Base-by-base conservation (phyloP, 2,888 invertebrate genomes). In the Leptinotarsa juncta region DNA sequence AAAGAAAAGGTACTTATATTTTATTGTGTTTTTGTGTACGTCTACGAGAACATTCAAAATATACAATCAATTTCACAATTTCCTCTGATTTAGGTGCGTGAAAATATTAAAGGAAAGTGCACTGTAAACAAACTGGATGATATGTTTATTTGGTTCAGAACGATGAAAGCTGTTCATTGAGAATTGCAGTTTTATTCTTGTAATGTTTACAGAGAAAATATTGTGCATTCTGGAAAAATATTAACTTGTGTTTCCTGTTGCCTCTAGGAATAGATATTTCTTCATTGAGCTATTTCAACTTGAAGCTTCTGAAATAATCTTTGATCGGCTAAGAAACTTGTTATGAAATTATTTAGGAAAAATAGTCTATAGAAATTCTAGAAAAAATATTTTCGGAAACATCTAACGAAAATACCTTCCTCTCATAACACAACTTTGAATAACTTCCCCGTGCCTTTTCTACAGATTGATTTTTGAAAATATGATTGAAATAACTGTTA, bases 1-100 rank as follows among this genome's bases (percentile, higher is more conserved):
- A 57, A 42, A 42, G 57, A 69, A 69, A 57, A 69, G 69, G 69
- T 69, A 69, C 69, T 42, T 57, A 32, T 26, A n/a, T 51, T 62
- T 32, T 62, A 42, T 62, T 62, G 32, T 62, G 62, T 62, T 62
- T n/a, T 42, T 62, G 42, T 62, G 62, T 42, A 62, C 32, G 62
- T 62, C 42, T 62, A 12, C 10, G 62, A 14, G 57, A 57, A 57
- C 20, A 57, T 62, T 62, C 62, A 42, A 62, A 62, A 26, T 62
- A 62, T 16, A 16, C 62, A 62, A 18, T 57, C 14, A 57, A 23
- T 23, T 57, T 57, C 32, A 10, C 32, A 62, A 62, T 62, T 62
- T 62, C n/a, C 62, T 62, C 5, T 62, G 5, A 62, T 62, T 62
- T 62, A 62, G 42, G 7, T 7, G 62, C 4, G 62, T 42, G 62